Base-by-base conservation (phyloP, 1,140 invertebrate species). In the Ptiloglossa arizonensis region DNA sequence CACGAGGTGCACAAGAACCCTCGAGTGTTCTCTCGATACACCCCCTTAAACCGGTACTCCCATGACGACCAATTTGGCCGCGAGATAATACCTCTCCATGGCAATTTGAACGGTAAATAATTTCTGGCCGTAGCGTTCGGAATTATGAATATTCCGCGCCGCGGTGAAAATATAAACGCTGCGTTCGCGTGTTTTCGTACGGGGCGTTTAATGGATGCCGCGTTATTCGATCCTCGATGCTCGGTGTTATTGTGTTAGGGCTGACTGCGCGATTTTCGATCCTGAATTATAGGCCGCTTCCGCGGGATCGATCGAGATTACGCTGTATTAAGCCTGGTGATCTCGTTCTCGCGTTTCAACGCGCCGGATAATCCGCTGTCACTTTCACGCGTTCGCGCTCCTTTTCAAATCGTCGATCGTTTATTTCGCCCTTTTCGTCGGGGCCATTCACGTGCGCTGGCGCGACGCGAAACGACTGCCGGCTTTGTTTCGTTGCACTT, bases 161-260 rank as follows among this genome's bases (percentile, higher is more conserved):
- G 15, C 5, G 29, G 62, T 52, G 54, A 68, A 59, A 75, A 68
- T 75, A 75, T 68, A 68, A 57, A 68, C 64, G 73, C 64, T 48
- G 41, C 35, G 41, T 75, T 46, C 64, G 63, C 73, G 52, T n/a
- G 22, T 67, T 75, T 75, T 41, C 38, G 24, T 11, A 6, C 19
- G 27, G 54, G 15, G 29, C 48, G 68, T 59, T 75, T 68, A 75
- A 69, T 59, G 29, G 63, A n/a, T 9, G 8, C 46, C 5, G 41
- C 8, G 46, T 68, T 38, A 54, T 69, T 75, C 35, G 44, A 62
- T 50, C 69, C 1, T 0, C 8, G 6, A 13, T 19, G 11, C 5
- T 6, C 29, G 22, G 46, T 50, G 22, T 32, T 73, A 54, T 64
- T 52, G 60, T 17, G 27, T 66, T 73, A 59, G 52, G 41, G 41